Percentiles rank a stretch among this genome's conserved stretches.
Conservation (phyloP, 2,113 vertebrate species). For the Rhea americana region DNA sequence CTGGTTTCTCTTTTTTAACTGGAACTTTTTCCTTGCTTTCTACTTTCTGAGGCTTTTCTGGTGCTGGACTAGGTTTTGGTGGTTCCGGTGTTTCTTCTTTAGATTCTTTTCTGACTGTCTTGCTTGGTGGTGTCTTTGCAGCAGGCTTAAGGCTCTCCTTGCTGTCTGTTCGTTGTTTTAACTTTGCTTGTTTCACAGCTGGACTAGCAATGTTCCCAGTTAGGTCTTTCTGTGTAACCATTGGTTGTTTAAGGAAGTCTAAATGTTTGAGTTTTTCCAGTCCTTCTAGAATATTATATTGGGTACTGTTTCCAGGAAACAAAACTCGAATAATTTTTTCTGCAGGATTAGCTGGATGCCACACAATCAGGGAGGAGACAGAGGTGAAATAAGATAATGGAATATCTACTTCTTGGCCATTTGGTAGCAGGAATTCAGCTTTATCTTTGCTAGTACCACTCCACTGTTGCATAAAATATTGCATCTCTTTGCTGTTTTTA, state of each 20-base stretch:
- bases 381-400: slow-evolving; percentile 91
- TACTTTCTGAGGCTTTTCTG: slow-evolving; percentile 83
- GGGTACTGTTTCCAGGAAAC: slow-evolving; percentile 93
- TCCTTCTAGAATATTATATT: slow-evolving; percentile 92
- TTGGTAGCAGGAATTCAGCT: slow-evolving; percentile 85
- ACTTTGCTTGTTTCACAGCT: slow-evolving; percentile 86
- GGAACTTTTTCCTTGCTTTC: slow-evolving; percentile 90
- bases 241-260: slow-evolving; percentile 91
- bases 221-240: slow-evolving; percentile 90
- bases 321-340: slow-evolving; percentile 95
- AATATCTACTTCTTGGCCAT: slow-evolving; percentile 90
- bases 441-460: slow-evolving; percentile 90
- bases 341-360: slow-evolving; percentile 93
- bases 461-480: slow-evolving; percentile 96
- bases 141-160: slow-evolving; percentile 91
- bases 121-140: slow-evolving; percentile 81
- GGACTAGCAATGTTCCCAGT: slow-evolving; percentile 76
- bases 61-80: slow-evolving; percentile 71
- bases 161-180: slow-evolving; percentile 91
- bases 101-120: slow-evolving; percentile 85
- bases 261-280: slow-evolving; percentile 95
- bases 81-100: slow-evolving; percentile 87
- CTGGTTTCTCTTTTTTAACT: slow-evolving; percentile 84
- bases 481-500: slow-evolving; percentile 93
- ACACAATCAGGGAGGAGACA: slow-evolving; percentile 93